Conservation (phyloP, 2,113 vertebrate genomes). For the Silurus glanis region DNA sequence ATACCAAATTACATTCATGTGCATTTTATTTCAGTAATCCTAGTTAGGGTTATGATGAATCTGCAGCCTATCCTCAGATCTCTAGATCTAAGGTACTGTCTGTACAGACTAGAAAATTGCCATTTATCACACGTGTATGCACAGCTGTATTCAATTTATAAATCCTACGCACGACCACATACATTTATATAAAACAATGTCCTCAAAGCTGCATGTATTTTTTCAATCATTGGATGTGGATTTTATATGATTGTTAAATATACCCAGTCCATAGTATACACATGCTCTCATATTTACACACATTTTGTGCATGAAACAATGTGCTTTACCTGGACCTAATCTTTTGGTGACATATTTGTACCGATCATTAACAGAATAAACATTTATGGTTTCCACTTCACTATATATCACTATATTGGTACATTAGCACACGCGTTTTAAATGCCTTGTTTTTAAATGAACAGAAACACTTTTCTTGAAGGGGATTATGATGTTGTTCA, state of each 20-base stretch:
- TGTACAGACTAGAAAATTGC: background rate
- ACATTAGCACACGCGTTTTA: background rate
- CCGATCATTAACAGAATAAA: background rate
- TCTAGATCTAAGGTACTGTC: background rate
- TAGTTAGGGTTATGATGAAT: background rate
- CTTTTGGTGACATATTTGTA: background rate
- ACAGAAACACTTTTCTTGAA: background rate
- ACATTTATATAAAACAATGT: background rate
- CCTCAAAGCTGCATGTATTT: background rate
- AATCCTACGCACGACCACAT: background rate
- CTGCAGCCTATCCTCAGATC: background rate
- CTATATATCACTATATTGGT: background rate
- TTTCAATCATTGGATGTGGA: background rate
- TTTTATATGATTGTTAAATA: background rate
- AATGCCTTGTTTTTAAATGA: background rate
- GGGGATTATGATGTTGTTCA: background rate
- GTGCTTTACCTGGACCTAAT: background rate
- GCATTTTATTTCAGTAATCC: background rate
- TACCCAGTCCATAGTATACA: background rate
- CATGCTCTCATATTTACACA: background rate
- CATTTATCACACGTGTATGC: background rate
- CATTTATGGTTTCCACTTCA: background rate
- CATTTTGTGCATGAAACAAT: background rate
- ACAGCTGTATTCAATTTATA: background rate
- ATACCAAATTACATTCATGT: constrained; percentile 1